Percentiles rank a stretch among this genome's conserved stretches.
These are phyloP conservation scores for Holcopasites calliopsidis DNA, from an alignment of 1,140 invertebrate species.

Conservation along the genomic window DNA sequence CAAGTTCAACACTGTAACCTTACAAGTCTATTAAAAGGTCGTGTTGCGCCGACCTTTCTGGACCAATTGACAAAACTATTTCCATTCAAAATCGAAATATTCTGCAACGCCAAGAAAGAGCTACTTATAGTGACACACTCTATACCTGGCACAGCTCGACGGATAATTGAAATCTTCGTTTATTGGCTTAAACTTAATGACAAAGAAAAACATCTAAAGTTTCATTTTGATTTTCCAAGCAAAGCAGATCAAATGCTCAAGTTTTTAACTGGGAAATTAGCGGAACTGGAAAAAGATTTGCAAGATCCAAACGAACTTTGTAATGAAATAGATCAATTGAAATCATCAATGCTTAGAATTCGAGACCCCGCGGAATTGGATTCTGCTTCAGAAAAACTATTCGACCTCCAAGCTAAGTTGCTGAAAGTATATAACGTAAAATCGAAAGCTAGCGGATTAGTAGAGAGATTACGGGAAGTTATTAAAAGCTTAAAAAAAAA, in stretches of 20 bases:
- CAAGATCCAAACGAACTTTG: conserved; percentile 32
- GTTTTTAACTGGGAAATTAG: conserved; percentile 11
- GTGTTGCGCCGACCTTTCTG: not conserved
- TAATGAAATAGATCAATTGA: not conserved
- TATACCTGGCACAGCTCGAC: fast-evolving
- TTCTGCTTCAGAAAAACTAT: not conserved
- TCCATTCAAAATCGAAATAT: conserved; percentile 45
- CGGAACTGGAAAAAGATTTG: not conserved
- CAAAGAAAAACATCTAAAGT: conserved; percentile 41
- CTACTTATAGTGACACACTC: not conserved
- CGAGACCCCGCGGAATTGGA: not conserved
- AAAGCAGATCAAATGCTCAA: not conserved
- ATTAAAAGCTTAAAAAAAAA: not conserved
- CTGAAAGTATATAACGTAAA: conserved; percentile 6
- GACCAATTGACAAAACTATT: not conserved
- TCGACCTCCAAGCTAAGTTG: not conserved
- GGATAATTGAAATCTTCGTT: not conserved
- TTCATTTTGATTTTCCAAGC: conserved; percentile 34
- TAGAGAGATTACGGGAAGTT: not conserved
- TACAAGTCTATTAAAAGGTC: not conserved
- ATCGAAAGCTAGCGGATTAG: not conserved
- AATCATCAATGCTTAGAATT: not conserved
- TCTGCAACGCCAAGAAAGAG: not conserved
- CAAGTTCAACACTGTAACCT: not conserved
- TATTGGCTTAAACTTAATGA: conserved; percentile 46